Percentiles rank a stretch among this genome's conserved stretches.
phyloP scores from a whole-genome alignment of 1,140 invertebrate genomes.

The Anastrepha obliqua region DNA sequence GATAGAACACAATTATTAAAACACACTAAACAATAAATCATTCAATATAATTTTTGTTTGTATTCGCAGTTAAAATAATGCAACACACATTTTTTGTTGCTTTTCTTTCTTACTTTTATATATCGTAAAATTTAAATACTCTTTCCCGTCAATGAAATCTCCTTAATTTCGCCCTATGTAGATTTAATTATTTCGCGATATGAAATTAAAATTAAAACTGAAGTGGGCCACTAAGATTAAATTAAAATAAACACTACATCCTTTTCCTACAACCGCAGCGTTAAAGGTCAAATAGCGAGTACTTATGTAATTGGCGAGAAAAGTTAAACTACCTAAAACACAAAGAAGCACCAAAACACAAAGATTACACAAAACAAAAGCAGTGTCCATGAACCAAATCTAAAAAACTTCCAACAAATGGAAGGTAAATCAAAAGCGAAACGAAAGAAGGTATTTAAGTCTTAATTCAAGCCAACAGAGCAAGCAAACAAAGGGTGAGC shows the following conservation, averaged over 20 bases:
- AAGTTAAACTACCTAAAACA: not conserved
- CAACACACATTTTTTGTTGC: too few species aligned
- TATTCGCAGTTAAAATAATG: too few species aligned
- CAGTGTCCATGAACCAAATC: conserved; percentile 32
- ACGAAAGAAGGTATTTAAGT: conserved; percentile 37
- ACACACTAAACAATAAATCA: too few species aligned
- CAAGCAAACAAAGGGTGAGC: not conserved
- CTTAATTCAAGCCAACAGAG: not conserved
- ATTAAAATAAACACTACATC: not conserved
- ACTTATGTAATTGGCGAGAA: not conserved
- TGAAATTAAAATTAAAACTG: not conserved
- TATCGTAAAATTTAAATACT: too few species aligned
- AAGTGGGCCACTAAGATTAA: not conserved
- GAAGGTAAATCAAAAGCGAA: conserved; percentile 52
- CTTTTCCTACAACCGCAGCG: not conserved
- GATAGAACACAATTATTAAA: too few species aligned
- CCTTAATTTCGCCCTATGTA: too few species aligned
- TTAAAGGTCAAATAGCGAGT: too few species aligned
- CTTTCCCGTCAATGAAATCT: too few species aligned
- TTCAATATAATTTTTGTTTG: too few species aligned
- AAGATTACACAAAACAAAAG: conserved; percentile 37
- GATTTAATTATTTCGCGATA: too few species aligned
- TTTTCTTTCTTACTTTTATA: too few species aligned
- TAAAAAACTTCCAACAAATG: conserved; percentile 8
- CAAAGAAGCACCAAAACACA: not conserved